These are phyloP conservation scores for Trichogramma evanescens DNA, from an alignment of 2,888 invertebrate genomes.

Conservation along the genomic window DNA sequence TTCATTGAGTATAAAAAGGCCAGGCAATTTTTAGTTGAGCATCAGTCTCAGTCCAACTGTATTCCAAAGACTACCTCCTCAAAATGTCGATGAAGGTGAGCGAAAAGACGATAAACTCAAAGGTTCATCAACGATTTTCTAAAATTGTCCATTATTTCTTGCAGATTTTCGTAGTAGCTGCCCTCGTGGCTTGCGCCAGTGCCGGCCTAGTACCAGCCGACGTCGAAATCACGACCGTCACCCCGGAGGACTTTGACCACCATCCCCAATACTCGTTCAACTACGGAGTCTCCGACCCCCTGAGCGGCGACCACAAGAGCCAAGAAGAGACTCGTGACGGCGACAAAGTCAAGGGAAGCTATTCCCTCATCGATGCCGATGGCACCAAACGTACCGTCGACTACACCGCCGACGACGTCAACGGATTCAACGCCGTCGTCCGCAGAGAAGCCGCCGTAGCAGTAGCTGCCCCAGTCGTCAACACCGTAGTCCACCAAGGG, in stretches of 20 bases:
- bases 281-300: constrained; percentile 38
- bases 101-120: too few species aligned
- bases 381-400: constrained; percentile 44
- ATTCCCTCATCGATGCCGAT: constrained; percentile 49
- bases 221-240: constrained; percentile 29
- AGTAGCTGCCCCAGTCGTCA: constrained; percentile 14
- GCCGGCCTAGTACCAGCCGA: constrained; percentile 38
- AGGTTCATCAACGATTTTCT: too few species aligned
- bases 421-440: constrained; percentile 43
- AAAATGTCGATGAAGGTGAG: too few species aligned
- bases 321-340: constrained; percentile 41
- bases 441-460: constrained; percentile 34
- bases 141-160: background rate
- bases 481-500: too few species aligned
- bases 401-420: constrained; percentile 39
- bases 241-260: constrained; percentile 38
- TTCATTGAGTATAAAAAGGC: too few species aligned
- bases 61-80: too few species aligned
- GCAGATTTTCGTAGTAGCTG: constrained; percentile 46
- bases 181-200: constrained; percentile 49
- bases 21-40: too few species aligned
- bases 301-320: constrained; percentile 40
- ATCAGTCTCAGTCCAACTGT: too few species aligned
- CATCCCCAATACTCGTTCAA: constrained; percentile 43
- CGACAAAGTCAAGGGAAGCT: constrained; percentile 43